Evolutionary conservation across 1,140 invertebrate species (phyloP).

Genomic region (Coenobita brevimanus): DNA sequence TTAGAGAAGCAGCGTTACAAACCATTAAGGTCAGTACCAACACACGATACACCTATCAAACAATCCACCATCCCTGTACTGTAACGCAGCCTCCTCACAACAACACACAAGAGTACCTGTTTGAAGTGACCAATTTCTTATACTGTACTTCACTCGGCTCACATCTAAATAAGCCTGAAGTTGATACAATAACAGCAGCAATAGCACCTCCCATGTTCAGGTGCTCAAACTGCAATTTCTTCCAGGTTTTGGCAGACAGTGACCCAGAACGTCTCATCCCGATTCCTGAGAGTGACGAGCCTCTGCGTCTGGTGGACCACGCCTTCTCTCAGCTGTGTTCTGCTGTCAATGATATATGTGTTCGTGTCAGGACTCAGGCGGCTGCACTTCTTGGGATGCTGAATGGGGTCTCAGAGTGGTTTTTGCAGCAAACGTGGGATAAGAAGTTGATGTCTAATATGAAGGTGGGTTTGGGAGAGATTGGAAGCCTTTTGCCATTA

Average conservation of each 20-base stretch:
- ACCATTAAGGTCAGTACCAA: slow-evolving; percentile 76
- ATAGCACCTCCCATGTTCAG: too few species aligned
- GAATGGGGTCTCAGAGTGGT: slow-evolving; percentile 88
- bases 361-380: slow-evolving; percentile 86
- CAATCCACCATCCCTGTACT: too few species aligned
- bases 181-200: too few species aligned
- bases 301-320: slow-evolving; percentile 90
- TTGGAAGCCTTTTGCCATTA: too few species aligned
- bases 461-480: slow-evolving; percentile 80
- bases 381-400: slow-evolving; percentile 89
- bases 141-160: too few species aligned
- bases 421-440: slow-evolving; percentile 96
- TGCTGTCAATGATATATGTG: slow-evolving; percentile 74
- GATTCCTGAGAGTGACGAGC: slow-evolving; percentile 78
- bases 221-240: background rate
- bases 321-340: slow-evolving; percentile 97
- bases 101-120: too few species aligned
- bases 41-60: too few species aligned
- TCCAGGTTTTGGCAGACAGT: slow-evolving; percentile 58
- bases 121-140: too few species aligned
- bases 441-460: slow-evolving; percentile 99
- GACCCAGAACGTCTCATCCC: slow-evolving; percentile 58
- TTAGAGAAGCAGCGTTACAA: slow-evolving; percentile 88
- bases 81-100: too few species aligned
- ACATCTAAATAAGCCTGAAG: too few species aligned